Evolutionary conservation across 2,797 vertebrate species (phyloP).

Genomic region (Erethizon dorsatum): DNA sequence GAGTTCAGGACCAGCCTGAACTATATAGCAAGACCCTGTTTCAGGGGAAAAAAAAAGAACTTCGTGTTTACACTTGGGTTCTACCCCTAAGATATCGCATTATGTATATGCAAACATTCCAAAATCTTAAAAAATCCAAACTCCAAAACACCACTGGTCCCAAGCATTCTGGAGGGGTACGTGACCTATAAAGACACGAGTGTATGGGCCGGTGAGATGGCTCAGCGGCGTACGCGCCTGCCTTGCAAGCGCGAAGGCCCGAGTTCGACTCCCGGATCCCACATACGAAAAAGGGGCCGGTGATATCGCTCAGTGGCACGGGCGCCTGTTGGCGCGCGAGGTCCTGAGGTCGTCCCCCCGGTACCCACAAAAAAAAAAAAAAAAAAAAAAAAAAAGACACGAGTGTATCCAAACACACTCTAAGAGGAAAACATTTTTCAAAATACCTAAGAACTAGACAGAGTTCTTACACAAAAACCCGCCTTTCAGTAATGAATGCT

Average conservation of each 20-base stretch:
- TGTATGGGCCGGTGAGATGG: too few species aligned
- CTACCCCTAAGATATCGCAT: background rate
- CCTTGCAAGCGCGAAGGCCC: too few species aligned
- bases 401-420: background rate
- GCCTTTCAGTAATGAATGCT: constrained; percentile 25
- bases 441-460: background rate
- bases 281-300: too few species aligned
- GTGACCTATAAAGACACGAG: background rate
- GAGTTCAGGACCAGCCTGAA: background rate
- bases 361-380: too few species aligned
- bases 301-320: too few species aligned
- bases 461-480: constrained; percentile 36
- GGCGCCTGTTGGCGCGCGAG: too few species aligned
- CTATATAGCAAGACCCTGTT: background rate
- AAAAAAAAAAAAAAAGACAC: background rate
- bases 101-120: background rate
- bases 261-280: too few species aligned
- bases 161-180: background rate
- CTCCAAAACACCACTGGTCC: background rate
- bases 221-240: too few species aligned
- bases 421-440: background rate
- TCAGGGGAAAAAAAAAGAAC: background rate
- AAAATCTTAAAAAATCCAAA: background rate
- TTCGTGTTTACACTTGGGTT: background rate
- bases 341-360: too few species aligned